Percentiles rank a stretch among this genome's conserved stretches.
Evolutionary conservation across 1,140 invertebrate genomes (phyloP).

Genomic region (Apocrypta bakeri): DNA sequence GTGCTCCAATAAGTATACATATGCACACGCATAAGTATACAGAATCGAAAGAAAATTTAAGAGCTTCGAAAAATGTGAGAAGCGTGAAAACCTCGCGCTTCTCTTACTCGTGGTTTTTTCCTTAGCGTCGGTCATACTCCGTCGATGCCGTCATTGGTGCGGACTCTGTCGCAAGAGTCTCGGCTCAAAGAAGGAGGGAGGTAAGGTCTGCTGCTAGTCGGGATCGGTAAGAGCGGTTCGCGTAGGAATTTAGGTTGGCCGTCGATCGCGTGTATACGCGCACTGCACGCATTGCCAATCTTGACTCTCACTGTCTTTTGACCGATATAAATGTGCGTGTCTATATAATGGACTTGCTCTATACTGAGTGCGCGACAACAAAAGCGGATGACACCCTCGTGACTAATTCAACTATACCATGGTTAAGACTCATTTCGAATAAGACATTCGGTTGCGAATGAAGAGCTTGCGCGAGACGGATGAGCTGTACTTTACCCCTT

Average conservation of each 20-base stretch:
- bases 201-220: background rate
- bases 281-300: background rate
- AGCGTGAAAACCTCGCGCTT: background rate
- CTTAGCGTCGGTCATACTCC: background rate
- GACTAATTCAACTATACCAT: too few relatives aligned
- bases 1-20: too few relatives aligned
- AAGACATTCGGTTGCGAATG: too few relatives aligned
- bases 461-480: too few relatives aligned
- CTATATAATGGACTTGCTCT: too few relatives aligned
- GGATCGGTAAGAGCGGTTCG: background rate
- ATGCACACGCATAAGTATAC: too few relatives aligned
- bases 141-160: background rate
- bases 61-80: background rate
- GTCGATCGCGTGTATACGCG: slow-evolving; percentile 39
- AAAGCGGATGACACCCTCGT: too few relatives aligned
- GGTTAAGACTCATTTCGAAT: too few relatives aligned
- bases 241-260: slow-evolving; percentile 47
- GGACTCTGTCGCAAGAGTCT: background rate
- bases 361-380: too few relatives aligned
- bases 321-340: background rate
- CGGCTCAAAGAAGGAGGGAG: background rate
- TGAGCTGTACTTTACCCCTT: background rate
- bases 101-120: background rate
- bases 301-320: background rate
- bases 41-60: background rate